A percentile compares a stretch with the other conserved stretches of the same genome.
Conservation (phyloP, 2,888 invertebrate genomes). For the Tineola bisselliella region DNA sequence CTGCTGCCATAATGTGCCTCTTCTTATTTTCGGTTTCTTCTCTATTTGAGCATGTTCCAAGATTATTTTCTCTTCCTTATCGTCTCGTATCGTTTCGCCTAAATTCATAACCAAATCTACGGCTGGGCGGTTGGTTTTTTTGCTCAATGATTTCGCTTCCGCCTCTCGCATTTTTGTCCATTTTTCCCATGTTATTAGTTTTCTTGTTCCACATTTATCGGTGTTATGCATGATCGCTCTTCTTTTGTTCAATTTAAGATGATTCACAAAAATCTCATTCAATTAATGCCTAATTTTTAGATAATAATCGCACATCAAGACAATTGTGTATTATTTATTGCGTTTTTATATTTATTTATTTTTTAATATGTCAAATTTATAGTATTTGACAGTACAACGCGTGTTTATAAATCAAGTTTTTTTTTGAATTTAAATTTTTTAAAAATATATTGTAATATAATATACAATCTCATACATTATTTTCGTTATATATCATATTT, state of each 20-base stretch:
- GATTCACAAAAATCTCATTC: no score
- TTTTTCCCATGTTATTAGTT: slow-evolving; percentile 47
- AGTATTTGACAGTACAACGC: not conserved
- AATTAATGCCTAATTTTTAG: no score
- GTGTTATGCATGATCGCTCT: not conserved
- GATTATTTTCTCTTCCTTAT: slow-evolving; percentile 41
- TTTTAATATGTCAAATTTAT: not conserved
- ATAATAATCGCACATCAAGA: no score
- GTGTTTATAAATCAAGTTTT: no score
- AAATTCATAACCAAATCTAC: slow-evolving; percentile 49
- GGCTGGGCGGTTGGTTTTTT: slow-evolving; percentile 29
- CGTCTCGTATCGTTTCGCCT: slow-evolving; percentile 33
- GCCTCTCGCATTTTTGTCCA: slow-evolving; percentile 48
- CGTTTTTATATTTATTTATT: not conserved
- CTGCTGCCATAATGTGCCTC: slow-evolving; percentile 39
- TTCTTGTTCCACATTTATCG: slow-evolving; percentile 26
- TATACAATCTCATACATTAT: no score
- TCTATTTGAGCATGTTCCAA: slow-evolving; percentile 45
- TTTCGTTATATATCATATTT: no score
- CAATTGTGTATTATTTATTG: not conserved
- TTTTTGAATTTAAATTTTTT: no score
- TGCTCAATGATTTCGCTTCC: slow-evolving; percentile 33
- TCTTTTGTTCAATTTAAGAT: no score
- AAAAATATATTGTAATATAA: no score
- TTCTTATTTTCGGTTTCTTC: slow-evolving; percentile 32